Evolutionary conservation across 2,888 invertebrate species (phyloP).

Genomic region (Chrysotoxum bicinctum): DNA sequence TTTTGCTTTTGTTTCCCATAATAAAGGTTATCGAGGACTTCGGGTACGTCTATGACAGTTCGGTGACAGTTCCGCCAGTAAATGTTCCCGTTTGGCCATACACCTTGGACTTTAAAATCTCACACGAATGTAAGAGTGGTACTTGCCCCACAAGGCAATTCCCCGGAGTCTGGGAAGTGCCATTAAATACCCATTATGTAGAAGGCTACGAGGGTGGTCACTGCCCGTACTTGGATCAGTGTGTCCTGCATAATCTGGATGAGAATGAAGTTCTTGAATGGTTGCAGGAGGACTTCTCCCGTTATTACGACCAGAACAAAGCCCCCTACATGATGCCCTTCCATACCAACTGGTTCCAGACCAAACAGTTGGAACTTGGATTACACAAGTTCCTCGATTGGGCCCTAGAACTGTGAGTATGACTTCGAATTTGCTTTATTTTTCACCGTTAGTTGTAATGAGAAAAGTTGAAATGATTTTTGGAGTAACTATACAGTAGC

Average conservation of each 20-base stretch:
- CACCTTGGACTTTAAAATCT: slow-evolving; percentile 95
- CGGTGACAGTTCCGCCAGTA: slow-evolving; percentile 91
- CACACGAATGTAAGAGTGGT: slow-evolving; percentile 95
- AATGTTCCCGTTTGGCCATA: slow-evolving; percentile 95
- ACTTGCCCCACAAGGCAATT: slow-evolving; percentile 95
- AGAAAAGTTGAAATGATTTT: slow-evolving; percentile 66
- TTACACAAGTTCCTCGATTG: slow-evolving; percentile 93
- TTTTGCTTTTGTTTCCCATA: slow-evolving; percentile 49
- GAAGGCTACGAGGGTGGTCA: slow-evolving; percentile 95
- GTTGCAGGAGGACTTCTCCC: slow-evolving; percentile 93
- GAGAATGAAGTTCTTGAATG: slow-evolving; percentile 90
- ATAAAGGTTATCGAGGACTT: slow-evolving; percentile 93
- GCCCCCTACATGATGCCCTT: slow-evolving; percentile 97
- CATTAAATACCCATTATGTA: slow-evolving; percentile 93
- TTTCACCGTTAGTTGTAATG: slow-evolving; percentile 37
- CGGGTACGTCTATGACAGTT: slow-evolving; percentile 96
- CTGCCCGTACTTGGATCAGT: slow-evolving; percentile 95
- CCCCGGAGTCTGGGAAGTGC: slow-evolving; percentile 97
- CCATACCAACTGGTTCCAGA: slow-evolving; percentile 98
- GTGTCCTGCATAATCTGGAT: slow-evolving; percentile 94
- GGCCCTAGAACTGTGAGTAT: slow-evolving; percentile 87
- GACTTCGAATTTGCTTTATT: not conserved
- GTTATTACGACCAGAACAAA: slow-evolving; percentile 92
- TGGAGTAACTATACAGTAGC: not conserved
- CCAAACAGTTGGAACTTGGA: slow-evolving; percentile 90